These are phyloP conservation scores for Moxostoma hubbsi DNA, from an alignment of 2,797 vertebrate species.

Conservation along the genomic window DNA sequence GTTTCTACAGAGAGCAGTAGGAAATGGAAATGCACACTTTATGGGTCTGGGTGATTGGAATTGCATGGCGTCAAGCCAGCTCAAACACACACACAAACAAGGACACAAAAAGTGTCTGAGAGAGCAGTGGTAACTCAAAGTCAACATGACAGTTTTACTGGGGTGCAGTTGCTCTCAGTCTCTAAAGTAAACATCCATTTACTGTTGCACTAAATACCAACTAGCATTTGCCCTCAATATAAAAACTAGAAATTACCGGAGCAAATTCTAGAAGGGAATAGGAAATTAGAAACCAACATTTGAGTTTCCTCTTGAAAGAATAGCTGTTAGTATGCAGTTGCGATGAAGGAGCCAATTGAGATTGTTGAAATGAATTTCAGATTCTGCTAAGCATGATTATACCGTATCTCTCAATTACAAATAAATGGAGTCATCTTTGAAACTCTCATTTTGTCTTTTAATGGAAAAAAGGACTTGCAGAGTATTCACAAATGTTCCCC, in stretches of 20 bases:
- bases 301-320: slow-evolving; percentile 41
- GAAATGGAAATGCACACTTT: slow-evolving; percentile 62
- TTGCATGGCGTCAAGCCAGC: slow-evolving; percentile 57
- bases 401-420: slow-evolving; percentile 42
- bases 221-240: slow-evolving; percentile 38
- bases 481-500: not conserved
- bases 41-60: slow-evolving; percentile 63
- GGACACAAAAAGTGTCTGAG: slow-evolving; percentile 47
- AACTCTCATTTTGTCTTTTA: slow-evolving; percentile 32
- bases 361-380: slow-evolving; percentile 31
- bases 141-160: slow-evolving; percentile 58
- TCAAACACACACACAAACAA: slow-evolving; percentile 50
- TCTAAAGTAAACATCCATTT: slow-evolving; percentile 59
- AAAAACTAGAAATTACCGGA: slow-evolving; percentile 31
- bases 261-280: slow-evolving; percentile 33
- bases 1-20: slow-evolving; percentile 51
- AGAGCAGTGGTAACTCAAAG: slow-evolving; percentile 56
- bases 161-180: slow-evolving; percentile 56
- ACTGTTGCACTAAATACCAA: slow-evolving; percentile 42
- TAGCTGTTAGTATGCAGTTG: slow-evolving; percentile 16
- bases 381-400: slow-evolving; percentile 38
- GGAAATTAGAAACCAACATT: slow-evolving; percentile 33
- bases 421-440: slow-evolving; percentile 38
- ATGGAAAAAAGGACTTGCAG: slow-evolving; percentile 37
- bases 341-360: slow-evolving; percentile 10